A percentile compares a stretch with the other conserved stretches of the same genome.
Evolutionary conservation across 2,113 vertebrate species (phyloP).

Genomic region (Mionectes macconnelli): DNA sequence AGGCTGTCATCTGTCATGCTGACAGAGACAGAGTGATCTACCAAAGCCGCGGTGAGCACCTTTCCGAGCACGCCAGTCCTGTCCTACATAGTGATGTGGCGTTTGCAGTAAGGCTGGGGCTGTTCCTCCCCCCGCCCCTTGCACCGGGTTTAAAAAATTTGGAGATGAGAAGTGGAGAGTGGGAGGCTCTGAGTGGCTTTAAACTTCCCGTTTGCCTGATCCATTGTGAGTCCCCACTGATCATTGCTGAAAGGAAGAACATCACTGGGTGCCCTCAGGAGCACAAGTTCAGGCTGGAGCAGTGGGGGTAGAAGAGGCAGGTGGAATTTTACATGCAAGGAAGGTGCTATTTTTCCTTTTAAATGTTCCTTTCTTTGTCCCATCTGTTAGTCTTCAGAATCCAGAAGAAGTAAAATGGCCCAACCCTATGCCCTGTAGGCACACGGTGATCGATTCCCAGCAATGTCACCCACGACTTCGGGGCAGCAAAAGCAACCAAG

Average conservation of each 20-base stretch:
- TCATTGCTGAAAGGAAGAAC: not conserved
- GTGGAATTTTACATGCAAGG: not conserved
- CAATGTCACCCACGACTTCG: not conserved
- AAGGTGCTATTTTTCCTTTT: not conserved
- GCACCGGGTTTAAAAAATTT: not conserved
- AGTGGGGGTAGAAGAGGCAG: not conserved
- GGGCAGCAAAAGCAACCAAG: not conserved
- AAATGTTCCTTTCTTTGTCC: not conserved
- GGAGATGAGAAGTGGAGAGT: not conserved
- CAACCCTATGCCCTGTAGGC: not conserved
- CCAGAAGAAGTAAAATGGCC: not conserved
- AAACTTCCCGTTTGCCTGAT: not conserved
- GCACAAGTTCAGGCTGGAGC: not conserved
- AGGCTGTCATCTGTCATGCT: not conserved
- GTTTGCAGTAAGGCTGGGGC: not conserved
- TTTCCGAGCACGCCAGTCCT: not conserved
- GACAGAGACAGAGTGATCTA: constrained; percentile 1
- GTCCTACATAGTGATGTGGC: not conserved
- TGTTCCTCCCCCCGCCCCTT: not conserved
- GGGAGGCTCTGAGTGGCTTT: not conserved
- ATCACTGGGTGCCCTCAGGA: not conserved
- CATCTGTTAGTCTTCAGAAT: not conserved
- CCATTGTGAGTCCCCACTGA: accelerated
- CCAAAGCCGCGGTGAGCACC: not conserved
- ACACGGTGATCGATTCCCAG: not conserved